Conservation (phyloP, 1,140 invertebrate genomes). For the Drosophila aff. region DNA sequence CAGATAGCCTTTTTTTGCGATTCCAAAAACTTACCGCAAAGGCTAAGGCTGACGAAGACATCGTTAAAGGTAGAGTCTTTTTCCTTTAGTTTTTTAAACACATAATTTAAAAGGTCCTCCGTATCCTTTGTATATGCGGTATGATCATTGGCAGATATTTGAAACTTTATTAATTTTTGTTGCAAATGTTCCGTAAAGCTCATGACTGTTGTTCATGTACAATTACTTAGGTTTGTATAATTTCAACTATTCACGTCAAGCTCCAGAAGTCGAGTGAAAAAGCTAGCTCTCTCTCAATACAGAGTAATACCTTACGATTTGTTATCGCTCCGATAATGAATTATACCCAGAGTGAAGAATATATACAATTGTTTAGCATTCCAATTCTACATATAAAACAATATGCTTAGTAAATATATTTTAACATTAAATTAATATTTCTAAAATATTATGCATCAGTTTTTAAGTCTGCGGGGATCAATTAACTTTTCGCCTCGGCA, state of each 20-base stretch:
- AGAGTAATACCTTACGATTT: neutral
- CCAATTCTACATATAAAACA: neutral
- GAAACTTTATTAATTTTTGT: neutral
- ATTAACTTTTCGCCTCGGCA: neutral
- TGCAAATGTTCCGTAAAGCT: neutral
- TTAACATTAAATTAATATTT: neutral
- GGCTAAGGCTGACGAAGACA: slow-evolving; percentile 13
- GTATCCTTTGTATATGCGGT: slow-evolving; percentile 5
- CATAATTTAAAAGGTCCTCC: neutral
- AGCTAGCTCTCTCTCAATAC: neutral
- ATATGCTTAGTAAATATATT: neutral
- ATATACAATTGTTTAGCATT: neutral
- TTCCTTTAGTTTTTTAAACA: slow-evolving; percentile 10
- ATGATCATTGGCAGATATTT: slow-evolving; percentile 7
- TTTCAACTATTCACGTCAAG: neutral
- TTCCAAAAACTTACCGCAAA: slow-evolving; percentile 15
- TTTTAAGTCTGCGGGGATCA: neutral
- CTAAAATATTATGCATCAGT: neutral
- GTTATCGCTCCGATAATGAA: neutral
- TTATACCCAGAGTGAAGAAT: neutral
- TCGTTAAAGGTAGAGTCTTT: neutral
- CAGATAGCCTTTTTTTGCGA: too few species aligned
- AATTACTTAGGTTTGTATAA: neutral
- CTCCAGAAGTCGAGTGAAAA: neutral
- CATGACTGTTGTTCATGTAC: neutral